Conservation (phyloP, 2,888 invertebrate genomes). For the Petrolisthes manimaculis region DNA sequence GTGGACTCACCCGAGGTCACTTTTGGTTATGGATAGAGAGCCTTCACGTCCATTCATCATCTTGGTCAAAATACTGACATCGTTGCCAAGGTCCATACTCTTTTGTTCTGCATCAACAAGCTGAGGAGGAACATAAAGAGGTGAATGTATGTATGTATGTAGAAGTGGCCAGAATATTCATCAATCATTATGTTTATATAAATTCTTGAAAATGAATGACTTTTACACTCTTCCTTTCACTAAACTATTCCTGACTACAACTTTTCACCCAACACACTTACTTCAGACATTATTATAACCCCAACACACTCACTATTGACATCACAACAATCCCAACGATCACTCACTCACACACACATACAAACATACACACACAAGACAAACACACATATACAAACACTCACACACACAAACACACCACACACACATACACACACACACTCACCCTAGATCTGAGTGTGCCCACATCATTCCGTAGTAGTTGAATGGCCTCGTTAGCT, state of each 20-base stretch:
- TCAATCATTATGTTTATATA: too few species aligned
- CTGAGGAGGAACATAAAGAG: slow-evolving; percentile 69
- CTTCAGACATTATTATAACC: too few species aligned
- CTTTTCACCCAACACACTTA: too few species aligned
- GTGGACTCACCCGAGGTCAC: slow-evolving; percentile 55
- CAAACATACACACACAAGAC: not conserved
- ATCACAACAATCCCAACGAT: too few species aligned
- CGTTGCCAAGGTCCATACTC: slow-evolving; percentile 80
- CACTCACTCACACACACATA: too few species aligned
- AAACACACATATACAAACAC: not conserved
- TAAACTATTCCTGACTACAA: too few species aligned
- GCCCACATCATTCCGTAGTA: slow-evolving; percentile 80
- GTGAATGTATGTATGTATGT: too few species aligned
- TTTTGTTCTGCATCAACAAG: slow-evolving; percentile 78
- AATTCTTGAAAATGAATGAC: too few species aligned
- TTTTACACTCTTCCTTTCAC: too few species aligned
- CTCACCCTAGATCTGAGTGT: slow-evolving; percentile 80
- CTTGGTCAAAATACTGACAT: slow-evolving; percentile 77
- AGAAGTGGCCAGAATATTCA: too few species aligned
- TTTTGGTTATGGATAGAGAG: slow-evolving; percentile 55
- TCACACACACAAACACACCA: not conserved
- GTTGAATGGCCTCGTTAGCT: slow-evolving; percentile 77
- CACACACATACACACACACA: not conserved
- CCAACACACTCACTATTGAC: too few species aligned
- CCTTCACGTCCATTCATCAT: slow-evolving; percentile 65